A percentile compares a stretch with the other conserved stretches of the same genome.
These are phyloP conservation scores for Tragulus kanchil DNA, from an alignment of 2,113 vertebrate genomes.

Conservation along the genomic window DNA sequence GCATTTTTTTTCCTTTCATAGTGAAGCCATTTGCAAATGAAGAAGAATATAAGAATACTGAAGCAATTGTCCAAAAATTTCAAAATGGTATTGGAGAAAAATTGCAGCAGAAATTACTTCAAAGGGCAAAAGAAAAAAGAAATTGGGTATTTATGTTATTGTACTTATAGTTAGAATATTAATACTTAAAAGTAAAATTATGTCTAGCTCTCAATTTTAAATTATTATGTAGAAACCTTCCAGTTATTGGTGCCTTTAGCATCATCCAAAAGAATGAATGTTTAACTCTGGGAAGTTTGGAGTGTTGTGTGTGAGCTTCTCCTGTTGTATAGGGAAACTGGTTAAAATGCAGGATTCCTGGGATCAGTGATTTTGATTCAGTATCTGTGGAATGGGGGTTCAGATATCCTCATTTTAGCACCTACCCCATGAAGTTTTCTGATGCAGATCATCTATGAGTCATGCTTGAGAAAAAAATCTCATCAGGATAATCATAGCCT, in stretches of 20 bases:
- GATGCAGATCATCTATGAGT: neutral
- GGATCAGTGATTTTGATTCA: neutral
- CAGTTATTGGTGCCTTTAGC: neutral
- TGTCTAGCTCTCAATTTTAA: slow-evolving; percentile 31
- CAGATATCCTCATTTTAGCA: slow-evolving; percentile 16
- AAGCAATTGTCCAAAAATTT: slow-evolving; percentile 92
- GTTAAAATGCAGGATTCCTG: slow-evolving; percentile 39
- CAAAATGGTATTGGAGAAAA: slow-evolving; percentile 92
- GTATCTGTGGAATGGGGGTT: neutral
- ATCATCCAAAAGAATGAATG: neutral
- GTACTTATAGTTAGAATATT: slow-evolving; percentile 60
- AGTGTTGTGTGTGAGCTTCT: neutral
- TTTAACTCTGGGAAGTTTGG: neutral
- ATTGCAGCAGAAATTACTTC: slow-evolving; percentile 94
- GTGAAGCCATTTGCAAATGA: slow-evolving; percentile 95
- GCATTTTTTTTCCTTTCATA: slow-evolving; percentile 83
- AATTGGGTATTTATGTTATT: slow-evolving; percentile 93
- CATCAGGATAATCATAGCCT: neutral
- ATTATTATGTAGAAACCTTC: slow-evolving; percentile 29
- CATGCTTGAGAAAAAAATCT: neutral
- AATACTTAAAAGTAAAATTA: slow-evolving; percentile 38
- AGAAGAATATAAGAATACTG: slow-evolving; percentile 91
- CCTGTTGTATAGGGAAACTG: neutral
- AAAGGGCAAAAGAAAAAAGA: slow-evolving; percentile 92
- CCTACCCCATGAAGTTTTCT: neutral